Evolutionary conservation across 2,888 invertebrate species (phyloP).

Genomic region (Ommatoiulus sabulosus): DNA sequence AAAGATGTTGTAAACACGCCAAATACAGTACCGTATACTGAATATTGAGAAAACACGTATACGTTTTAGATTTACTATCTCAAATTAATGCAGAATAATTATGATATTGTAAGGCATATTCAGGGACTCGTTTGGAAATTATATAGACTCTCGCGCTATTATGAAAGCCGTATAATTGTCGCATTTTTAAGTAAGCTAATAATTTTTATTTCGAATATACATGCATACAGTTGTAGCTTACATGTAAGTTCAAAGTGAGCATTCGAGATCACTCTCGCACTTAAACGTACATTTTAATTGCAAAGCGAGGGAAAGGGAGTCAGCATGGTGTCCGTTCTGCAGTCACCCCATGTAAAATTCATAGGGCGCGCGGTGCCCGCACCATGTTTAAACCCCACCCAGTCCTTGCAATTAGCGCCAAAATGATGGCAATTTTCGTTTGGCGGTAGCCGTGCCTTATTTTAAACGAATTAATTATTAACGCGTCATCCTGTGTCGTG

Average conservation of each 20-base stretch:
- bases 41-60: no score
- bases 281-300: neutral
- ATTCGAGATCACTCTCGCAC: neutral
- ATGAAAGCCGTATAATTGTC: no score
- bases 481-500: neutral
- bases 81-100: no score
- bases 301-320: neutral
- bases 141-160: no score
- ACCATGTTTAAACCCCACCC: neutral
- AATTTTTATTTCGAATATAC: no score
- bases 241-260: neutral
- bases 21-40: no score
- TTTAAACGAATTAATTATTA: neutral
- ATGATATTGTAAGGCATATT: no score
- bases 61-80: no score
- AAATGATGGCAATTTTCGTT: constrained; percentile 2
- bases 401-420: neutral
- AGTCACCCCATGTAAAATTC: neutral
- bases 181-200: no score
- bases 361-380: neutral
- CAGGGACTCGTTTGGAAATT: no score
- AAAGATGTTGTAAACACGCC: no score
- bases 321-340: neutral
- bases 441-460: neutral
- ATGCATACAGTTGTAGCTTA: no score